Evolutionary conservation across 30 jellyfish, hydroid and myxozoan genomes (phyloP), one percentile per base, ranked within the genome.

Genomic region (Aurelia sp.): DNA sequence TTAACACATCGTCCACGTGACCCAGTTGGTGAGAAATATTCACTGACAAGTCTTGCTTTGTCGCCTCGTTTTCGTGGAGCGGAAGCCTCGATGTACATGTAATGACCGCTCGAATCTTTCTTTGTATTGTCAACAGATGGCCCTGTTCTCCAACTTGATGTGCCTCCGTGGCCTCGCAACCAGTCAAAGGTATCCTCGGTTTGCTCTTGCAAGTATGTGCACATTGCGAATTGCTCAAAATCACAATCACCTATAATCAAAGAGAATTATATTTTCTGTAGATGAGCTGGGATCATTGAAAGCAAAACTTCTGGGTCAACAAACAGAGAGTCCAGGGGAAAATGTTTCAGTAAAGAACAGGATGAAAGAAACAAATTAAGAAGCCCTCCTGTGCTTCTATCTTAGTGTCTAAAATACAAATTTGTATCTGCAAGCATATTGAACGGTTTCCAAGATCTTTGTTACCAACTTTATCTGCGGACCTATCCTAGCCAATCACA

Each of bases 121-220:
- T 74, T 87, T 31, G 98, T 93, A 84, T 93, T 66, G 87, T 93
- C 98, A n/a, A 27, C 51, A 13, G 85, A 23, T 16, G 98, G 98
- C 15, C 98, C 98, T 0, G 98, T 93, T 53, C 90, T 82, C 97
- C 96, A 93, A 66, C 97, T 88, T 44, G 91, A 61, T n/a, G 98
- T 93, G 16, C 66, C 69, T 3, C 98, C 98, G 62, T 62, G 84
- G 66, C 88, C 96, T 62, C 97, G 85, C 5, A 93, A n/a, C 98
- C 98, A 93, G 67, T 93, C 98, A 61, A 93, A 93, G 76, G 87
- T 87, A 62, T 93, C 98, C 66, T 86, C 98, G 0, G 65, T 23
- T 44, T 52, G 71, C 23, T 77, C 94, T 73, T 93, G 98, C 17
- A 70, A 57, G 73, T 93, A 93, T 17, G 96, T 89, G 87, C 98